Evolutionary conservation across 2,113 vertebrate genomes (phyloP).

Genomic region (Psittacara wagleri): DNA sequence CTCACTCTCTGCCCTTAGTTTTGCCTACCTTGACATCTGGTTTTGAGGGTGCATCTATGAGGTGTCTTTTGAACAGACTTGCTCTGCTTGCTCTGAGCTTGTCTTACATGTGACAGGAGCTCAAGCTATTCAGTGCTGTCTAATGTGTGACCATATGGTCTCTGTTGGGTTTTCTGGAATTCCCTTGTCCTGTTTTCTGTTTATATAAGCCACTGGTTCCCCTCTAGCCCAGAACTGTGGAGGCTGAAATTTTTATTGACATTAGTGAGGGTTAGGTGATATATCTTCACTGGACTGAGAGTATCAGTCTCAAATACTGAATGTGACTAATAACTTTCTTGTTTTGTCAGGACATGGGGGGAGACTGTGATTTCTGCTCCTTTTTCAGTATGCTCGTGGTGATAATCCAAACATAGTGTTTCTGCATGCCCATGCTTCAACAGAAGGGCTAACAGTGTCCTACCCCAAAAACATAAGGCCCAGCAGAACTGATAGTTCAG

Average conservation of each 20-base stretch:
- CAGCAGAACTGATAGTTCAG: neutral
- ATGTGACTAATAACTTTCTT: neutral
- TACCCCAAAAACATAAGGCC: neutral
- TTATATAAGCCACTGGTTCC: neutral
- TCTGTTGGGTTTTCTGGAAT: constrained; percentile 7
- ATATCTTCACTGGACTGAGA: neutral
- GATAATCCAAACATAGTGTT: neutral
- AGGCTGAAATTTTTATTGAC: neutral
- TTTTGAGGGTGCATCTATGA: neutral
- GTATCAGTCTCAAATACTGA: neutral
- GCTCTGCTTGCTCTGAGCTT: neutral
- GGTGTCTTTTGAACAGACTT: neutral
- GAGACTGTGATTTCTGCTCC: neutral
- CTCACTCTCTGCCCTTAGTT: neutral
- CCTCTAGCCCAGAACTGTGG: neutral
- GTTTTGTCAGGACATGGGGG: neutral
- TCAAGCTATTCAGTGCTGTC: constrained; percentile 26
- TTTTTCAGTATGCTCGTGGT: neutral
- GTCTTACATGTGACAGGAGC: neutral
- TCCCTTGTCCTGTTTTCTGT: neutral
- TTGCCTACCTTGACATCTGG: neutral
- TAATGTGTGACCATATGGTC: constrained; percentile 22
- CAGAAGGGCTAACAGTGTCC: neutral
- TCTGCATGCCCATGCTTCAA: neutral
- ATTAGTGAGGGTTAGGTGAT: neutral